Evolutionary conservation across 2,888 invertebrate species (phyloP).

Genomic region (Parnassius smintheus): DNA sequence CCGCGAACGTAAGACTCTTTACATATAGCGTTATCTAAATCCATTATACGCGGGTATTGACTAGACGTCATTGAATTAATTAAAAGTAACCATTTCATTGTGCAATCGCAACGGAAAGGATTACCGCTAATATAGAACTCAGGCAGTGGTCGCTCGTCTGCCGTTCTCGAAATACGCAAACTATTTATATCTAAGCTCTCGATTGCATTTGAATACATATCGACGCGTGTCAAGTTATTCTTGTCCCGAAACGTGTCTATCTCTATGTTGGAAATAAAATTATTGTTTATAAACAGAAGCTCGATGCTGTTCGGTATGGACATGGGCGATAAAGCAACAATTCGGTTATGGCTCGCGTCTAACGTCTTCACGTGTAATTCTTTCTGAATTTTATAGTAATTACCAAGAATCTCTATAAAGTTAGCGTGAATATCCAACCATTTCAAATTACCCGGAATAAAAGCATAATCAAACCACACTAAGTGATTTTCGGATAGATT

Average conservation of each 20-base stretch:
- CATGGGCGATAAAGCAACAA: conserved; percentile 88
- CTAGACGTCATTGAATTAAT: conserved; percentile 91
- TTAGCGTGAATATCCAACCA: conserved; percentile 95
- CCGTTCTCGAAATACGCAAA: conserved; percentile 86
- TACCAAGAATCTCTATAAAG: conserved; percentile 91
- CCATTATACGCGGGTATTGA: conserved; percentile 93
- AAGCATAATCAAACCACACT: conserved; percentile 96
- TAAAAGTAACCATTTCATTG: conserved; percentile 96
- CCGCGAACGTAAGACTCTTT: conserved; percentile 91
- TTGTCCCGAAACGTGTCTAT: conserved; percentile 93
- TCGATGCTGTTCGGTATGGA: conserved; percentile 94
- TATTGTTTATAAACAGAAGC: conserved; percentile 93
- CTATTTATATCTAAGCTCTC: conserved; percentile 91
- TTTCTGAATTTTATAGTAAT: conserved; percentile 92
- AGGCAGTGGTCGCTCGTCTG: conserved; percentile 86
- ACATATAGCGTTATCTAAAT: conserved; percentile 93
- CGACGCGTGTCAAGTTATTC: conserved; percentile 90
- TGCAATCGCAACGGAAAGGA: conserved; percentile 96
- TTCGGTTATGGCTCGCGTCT: conserved; percentile 94
- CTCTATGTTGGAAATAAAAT: conserved; percentile 89
- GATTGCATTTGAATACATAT: conserved; percentile 94
- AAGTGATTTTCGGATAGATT: conserved; percentile 95
- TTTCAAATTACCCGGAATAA: conserved; percentile 92
- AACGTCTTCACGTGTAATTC: conserved; percentile 90
- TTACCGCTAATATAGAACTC: conserved; percentile 96